Base-by-base conservation (phyloP, 2,888 invertebrate genomes). In the Lithophane semibrunnea region DNA sequence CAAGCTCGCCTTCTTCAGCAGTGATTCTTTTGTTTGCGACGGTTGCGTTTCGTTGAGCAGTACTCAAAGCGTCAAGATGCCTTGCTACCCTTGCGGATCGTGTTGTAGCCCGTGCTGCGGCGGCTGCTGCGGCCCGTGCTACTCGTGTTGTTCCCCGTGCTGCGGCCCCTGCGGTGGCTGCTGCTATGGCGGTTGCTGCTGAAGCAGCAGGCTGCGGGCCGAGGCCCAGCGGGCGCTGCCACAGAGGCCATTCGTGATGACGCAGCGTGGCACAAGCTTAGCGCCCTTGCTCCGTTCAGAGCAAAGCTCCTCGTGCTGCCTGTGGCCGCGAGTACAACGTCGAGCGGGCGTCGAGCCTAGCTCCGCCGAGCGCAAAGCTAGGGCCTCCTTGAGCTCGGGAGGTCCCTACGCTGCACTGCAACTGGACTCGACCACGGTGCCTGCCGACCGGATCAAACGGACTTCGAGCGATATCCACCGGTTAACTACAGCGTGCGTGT, bases 131-230 rank as follows among this genome's bases (percentile, higher is more conserved):
- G 3, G 81, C 75, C 86, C 91, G 1, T 91, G 88, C 87, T 92
- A 92, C 77, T 82, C 90, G 47, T 91, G 87, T 86, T 93, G 92
- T 79, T 82, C 89, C 7, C 91, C 94, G 18, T 93, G 93, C 87
- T 93, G 90, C 84, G 89, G 89, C 3, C 91, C 92, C 37, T 93
- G 92, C 88, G 91, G 86, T 64, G 89, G 91, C 71, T 88, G 91
- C 73, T 91, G 90, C 70, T 67, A 80, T 73, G 81, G 84, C 72
- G 80, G 84, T 69, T 86, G 87, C 73, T 86, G 86, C 24, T 86
- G 69, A 82, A 65, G 49, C 24, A n/a, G 16, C n/a, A 37, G 7
- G 60, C 63, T 54, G 52, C 37, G 49, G 67, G 21, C 70, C 47
- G 42, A 21, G 65, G 73, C 71, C 42, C 60, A 12, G 60, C 75